Base-by-base conservation (phyloP, 1,140 invertebrate genomes). In the Plectrocnemia conspersa region DNA sequence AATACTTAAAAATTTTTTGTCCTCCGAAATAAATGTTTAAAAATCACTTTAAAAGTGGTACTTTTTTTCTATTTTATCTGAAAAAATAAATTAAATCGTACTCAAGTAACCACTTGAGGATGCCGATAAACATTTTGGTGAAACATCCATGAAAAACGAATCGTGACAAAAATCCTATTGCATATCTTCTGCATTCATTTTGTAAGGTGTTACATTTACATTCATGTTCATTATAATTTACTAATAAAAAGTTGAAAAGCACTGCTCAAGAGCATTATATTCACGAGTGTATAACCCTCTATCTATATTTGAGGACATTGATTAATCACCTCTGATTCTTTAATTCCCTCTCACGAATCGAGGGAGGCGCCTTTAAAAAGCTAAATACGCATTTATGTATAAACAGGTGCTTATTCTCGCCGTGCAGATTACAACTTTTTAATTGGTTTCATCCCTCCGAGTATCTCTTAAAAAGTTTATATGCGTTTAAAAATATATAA, bases 391-490 rank as follows among this genome's bases (percentile, higher is more conserved):
- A 38, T 15, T 18, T 21, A 7, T 44, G 25, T 44, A 44, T 19
- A 44, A 19, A 15, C 5, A 44, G 41, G 41, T 44, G 13, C 41
- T 15, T 25, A 44, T 44, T 44, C 41, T 23, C 21, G 41, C 41
- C 27, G 52, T 41, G 58, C 41, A 59, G 58, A 59, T 59, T 59
- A 59, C 44, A 60, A 59, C 42, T 60, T 60, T 60, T 60, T 60
- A 60, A 60, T 60, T 60, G 58, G 58, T 46, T 54, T 24, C 44
- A 56, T 56, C 58, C 50, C 56, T 33, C 41, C 40, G 53, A 35
- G 29, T 42, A 23, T 52, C 32, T 33, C 45, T n/a, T n/a, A n/a
- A n/a, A n/a, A n/a, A n/a, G n/a, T n/a, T n/a, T n/a, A n/a, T n/a
- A n/a, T n/a, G n/a, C n/a, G n/a, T n/a, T n/a, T n/a, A n/a, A n/a